Conservation (phyloP, 37 sponge, comb jelly and placozoan genomes). For the Chondrilla cf. caribensis region DNA sequence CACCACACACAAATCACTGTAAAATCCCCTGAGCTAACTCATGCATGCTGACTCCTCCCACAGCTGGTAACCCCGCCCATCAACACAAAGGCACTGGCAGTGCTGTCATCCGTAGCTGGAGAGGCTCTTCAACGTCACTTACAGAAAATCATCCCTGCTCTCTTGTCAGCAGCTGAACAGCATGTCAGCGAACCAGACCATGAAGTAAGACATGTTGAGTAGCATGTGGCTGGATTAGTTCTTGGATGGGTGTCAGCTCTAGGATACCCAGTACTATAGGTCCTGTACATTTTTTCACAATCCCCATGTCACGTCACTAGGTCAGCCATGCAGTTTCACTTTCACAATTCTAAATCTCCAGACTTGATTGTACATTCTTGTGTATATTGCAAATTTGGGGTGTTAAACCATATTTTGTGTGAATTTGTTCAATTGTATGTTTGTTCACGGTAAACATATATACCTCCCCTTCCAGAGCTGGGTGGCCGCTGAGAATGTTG, state of each 20-base stretch:
- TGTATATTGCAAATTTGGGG: too few relatives aligned
- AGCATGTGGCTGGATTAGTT: not conserved
- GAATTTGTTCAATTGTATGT: too few relatives aligned
- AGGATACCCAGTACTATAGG: too few relatives aligned
- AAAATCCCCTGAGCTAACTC: not conserved
- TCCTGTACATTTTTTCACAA: too few relatives aligned
- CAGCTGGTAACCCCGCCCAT: conserved; percentile 80
- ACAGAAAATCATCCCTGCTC: conserved; percentile 69
- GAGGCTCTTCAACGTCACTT: conserved; percentile 76
- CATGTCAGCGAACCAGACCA: not conserved
- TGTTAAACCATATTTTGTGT: too few relatives aligned
- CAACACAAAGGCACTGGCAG: conserved; percentile 82
- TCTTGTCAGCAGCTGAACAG: conserved; percentile 44
- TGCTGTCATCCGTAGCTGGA: conserved; percentile 91
- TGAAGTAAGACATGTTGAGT: not conserved
- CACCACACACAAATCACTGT: not conserved
- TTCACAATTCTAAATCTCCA: too few relatives aligned
- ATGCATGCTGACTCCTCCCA: not conserved
- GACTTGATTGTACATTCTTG: too few relatives aligned
- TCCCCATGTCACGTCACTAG: too few relatives aligned
- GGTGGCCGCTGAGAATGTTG: conserved; percentile 52
- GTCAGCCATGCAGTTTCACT: too few relatives aligned
- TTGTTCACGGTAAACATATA: too few relatives aligned
- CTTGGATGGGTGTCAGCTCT: not conserved
- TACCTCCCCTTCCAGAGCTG: too few relatives aligned